Base-by-base conservation (phyloP, 92 coral and sea anemone species). In the Virgularia gustaviana region DNA sequence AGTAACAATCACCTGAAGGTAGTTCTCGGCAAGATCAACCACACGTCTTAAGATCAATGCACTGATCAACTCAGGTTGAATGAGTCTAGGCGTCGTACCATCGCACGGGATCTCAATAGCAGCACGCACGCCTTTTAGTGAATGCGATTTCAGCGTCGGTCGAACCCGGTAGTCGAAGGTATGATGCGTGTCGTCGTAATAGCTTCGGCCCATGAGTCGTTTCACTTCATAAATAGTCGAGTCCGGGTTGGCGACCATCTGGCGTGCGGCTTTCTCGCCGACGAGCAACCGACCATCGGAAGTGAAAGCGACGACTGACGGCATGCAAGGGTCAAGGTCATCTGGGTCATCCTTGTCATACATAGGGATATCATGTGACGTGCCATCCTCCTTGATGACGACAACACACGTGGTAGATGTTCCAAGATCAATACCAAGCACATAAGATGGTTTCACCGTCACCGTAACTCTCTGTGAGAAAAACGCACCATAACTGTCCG, bases 171-270 rank as follows among this genome's bases (percentile, higher is more conserved):
- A 67, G 38, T 36, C n/a, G 35, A 67, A 67, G 59, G 28, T 49
- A 47, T 67, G 74, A 22, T 13, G 13, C 0, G 44, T 3, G 19
- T 47, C 74, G 23, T 67, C 74, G 43, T 67, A 67, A 23, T 67
- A 67, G 20, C 74, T 67, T 45, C 74, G 74, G 9, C 74, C 74
- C 74, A 67, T 67, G 18, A 67, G 60, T 3, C 74, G 60, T 67
- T 67, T 67, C 6, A 34, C 74, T 32, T 67, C 74, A 33, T 67
- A 67, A 19, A 67, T 67, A 13, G 74, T 67, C 29, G 74, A 47
- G 2, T 12, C 7, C 23, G 74, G 74, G 39, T 49, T 67, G 19
- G 34, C 11, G 9, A 67, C 60, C 10, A 60, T 60, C 24, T 67
- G 74, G 20, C 31, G 74, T n/a, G 49, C 36, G 4, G 74, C 74